phyloP scores from a whole-genome alignment of 2,113 vertebrate genomes.

The Sorex fumeus region DNA sequence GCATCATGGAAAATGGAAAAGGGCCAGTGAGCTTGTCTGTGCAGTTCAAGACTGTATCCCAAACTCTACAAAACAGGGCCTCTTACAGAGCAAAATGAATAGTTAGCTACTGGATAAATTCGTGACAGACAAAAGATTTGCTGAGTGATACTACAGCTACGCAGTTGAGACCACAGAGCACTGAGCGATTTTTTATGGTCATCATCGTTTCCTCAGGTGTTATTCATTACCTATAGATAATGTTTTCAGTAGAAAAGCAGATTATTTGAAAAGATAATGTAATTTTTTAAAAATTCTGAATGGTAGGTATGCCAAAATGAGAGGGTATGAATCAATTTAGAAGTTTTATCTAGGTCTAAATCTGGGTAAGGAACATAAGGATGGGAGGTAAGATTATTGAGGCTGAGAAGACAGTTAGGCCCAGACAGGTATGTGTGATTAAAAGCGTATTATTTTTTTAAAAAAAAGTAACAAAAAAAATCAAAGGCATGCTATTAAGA shows the following conservation, averaged over 20 bases:
- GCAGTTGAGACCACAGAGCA: background rate
- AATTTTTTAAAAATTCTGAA: slow-evolving; percentile 13
- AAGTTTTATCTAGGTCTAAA: background rate
- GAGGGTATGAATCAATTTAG: background rate
- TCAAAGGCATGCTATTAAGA: background rate
- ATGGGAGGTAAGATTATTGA: background rate
- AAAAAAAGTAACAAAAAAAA: background rate
- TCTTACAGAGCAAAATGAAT: background rate
- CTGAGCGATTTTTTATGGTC: background rate
- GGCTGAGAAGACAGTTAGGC: background rate
- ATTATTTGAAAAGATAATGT: background rate
- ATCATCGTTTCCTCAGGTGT: background rate
- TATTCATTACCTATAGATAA: background rate
- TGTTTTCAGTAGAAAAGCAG: background rate
- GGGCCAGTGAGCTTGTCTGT: background rate
- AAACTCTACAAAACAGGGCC: background rate
- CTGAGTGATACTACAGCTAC: background rate
- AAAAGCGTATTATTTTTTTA: background rate
- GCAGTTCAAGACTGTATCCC: background rate
- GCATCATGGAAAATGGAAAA: background rate
- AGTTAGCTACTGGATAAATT: background rate
- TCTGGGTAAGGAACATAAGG: background rate
- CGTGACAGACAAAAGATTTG: accelerated
- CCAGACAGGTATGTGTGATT: slow-evolving; percentile 19
- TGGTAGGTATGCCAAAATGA: background rate